A percentile compares a stretch with the other conserved stretches of the same genome.
phyloP scores from a whole-genome alignment of 2,113 vertebrate species.

The Montifringilla adamsi region DNA sequence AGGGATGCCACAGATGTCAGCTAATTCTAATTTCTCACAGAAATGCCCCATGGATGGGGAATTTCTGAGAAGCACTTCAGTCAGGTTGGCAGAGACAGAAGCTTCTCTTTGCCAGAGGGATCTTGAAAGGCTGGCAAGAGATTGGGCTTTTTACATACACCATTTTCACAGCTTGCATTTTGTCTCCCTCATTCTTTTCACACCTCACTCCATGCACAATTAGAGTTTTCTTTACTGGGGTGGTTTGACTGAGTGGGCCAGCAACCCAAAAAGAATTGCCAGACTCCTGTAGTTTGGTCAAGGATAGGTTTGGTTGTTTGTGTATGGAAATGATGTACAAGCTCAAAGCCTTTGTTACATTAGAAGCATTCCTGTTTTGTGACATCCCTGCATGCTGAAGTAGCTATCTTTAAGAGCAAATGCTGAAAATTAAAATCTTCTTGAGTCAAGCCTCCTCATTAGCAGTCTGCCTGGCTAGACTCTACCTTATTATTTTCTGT shows the following conservation, averaged over 20 bases:
- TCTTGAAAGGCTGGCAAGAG: neutral
- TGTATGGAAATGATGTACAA: neutral
- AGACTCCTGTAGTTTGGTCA: neutral
- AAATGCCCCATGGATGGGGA: neutral
- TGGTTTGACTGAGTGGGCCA: neutral
- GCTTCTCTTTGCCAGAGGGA: neutral
- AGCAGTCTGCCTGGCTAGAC: conserved; percentile 49
- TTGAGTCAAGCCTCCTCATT: conserved; percentile 39
- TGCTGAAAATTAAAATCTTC: conserved; percentile 44
- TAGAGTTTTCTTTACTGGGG: neutral
- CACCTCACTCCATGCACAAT: neutral
- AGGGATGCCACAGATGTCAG: rapidly evolving
- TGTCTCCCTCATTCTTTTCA: neutral
- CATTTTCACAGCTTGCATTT: neutral
- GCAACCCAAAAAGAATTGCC: neutral
- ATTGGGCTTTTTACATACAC: neutral
- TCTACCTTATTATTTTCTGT: conserved; percentile 44
- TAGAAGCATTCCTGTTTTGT: neutral
- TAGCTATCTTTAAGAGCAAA: conserved; percentile 19
- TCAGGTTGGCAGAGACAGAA: neutral
- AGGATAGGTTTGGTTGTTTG: neutral
- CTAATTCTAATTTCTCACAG: neutral
- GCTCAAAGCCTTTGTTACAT: neutral
- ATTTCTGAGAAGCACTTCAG: neutral
- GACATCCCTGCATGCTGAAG: neutral